These are phyloP conservation scores for Vanessa atalanta DNA, from an alignment of 1,140 invertebrate species.

Conservation along the genomic window DNA sequence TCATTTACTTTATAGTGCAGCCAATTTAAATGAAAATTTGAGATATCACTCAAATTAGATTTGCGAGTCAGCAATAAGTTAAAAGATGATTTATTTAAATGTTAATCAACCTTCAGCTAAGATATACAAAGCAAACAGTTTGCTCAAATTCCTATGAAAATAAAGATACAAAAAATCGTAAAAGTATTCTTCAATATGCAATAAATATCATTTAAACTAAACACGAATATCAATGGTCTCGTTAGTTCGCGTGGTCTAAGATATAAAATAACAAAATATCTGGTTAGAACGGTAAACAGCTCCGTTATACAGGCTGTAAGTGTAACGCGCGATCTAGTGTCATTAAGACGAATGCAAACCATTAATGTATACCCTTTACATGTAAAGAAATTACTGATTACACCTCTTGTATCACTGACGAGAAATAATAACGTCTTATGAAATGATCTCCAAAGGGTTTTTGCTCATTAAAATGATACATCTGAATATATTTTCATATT, in stretches of 20 bases:
- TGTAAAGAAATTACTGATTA: conserved; percentile 24
- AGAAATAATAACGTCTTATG: conserved; percentile 22
- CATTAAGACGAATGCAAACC: conserved; percentile 49
- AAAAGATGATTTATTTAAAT: too few relatives aligned
- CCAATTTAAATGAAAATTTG: too few relatives aligned
- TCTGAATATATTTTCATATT: conserved; percentile 5
- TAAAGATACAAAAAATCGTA: too few relatives aligned
- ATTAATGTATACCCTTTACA: conserved; percentile 35
- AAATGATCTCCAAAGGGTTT: conserved; percentile 18
- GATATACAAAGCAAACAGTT: too few relatives aligned
- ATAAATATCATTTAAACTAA: conserved; percentile 24
- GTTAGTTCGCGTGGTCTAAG: conserved; percentile 30
- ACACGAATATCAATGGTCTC: conserved; percentile 1
- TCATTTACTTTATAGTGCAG: too few relatives aligned
- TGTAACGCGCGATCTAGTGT: conserved; percentile 61
- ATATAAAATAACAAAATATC: conserved; percentile 65
- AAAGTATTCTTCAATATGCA: conserved; percentile 1
- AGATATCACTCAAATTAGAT: too few relatives aligned
- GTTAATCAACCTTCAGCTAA: too few relatives aligned
- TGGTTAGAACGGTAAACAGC: conserved; percentile 59
- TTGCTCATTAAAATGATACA: conserved; percentile 22
- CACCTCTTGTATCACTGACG: conserved; percentile 22
- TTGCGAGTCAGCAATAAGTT: too few relatives aligned
- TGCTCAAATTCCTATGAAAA: too few relatives aligned
- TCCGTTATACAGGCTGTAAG: conserved; percentile 60